phyloP scores from a whole-genome alignment of 2,888 invertebrate genomes.

The Cataglyphis altisquamis region DNA sequence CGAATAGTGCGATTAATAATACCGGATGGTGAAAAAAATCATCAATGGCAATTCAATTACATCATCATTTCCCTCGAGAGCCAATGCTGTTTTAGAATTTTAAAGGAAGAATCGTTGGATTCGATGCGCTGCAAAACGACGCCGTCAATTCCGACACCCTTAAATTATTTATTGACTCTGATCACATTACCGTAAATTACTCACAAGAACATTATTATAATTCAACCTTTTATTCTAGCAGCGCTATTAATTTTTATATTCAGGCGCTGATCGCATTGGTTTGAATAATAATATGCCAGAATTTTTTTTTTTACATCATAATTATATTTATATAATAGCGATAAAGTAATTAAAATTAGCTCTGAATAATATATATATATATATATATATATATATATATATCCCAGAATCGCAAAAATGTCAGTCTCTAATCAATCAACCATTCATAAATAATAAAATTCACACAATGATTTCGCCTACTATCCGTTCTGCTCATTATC shows the following conservation, averaged over 20 bases:
- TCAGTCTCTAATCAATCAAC: conserved; percentile 24
- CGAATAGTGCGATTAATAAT: conserved; percentile 26
- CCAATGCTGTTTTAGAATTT: background rate
- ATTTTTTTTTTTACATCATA: background rate
- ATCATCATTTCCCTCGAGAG: background rate
- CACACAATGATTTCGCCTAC: conserved; percentile 29
- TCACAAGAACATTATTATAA: background rate
- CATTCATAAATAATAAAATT: background rate
- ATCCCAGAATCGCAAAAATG: conserved; percentile 2
- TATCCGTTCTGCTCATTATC: conserved; percentile 18
- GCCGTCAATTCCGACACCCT: background rate
- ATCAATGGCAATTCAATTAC: conserved; percentile 35
- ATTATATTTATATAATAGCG: background rate
- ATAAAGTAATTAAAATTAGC: background rate
- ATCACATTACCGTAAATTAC: background rate
- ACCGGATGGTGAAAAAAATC: conserved; percentile 7
- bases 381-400: no score
- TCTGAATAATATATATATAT: background rate
- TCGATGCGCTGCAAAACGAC: conserved; percentile 49
- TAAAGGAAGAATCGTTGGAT: conserved; percentile 34
- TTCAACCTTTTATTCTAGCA: background rate
- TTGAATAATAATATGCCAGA: background rate
- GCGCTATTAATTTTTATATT: background rate
- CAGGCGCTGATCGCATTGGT: background rate
- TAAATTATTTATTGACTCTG: background rate